Evolutionary conservation across 2,113 vertebrate genomes (phyloP).

Genomic region (Nannobrachium achirus): DNA sequence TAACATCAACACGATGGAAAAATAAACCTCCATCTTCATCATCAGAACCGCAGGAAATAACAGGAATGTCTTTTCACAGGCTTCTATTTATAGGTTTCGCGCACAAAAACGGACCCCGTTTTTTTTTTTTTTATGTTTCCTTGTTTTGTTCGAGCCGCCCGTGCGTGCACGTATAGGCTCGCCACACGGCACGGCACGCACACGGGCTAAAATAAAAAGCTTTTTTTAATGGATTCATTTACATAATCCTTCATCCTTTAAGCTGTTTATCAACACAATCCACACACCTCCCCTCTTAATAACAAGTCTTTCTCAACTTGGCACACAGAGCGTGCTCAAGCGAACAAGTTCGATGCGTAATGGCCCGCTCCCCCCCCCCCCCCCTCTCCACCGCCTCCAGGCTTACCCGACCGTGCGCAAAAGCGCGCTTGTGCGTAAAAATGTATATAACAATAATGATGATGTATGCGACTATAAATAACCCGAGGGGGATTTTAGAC

Average conservation of each 20-base stretch:
- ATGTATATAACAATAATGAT: slow-evolving; percentile 4
- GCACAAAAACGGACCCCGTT: slow-evolving; percentile 9
- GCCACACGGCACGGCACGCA: not conserved
- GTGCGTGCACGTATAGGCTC: not conserved
- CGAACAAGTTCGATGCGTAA: not conserved
- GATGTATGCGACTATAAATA: too few species aligned
- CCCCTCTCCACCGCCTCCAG: not conserved
- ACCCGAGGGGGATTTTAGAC: too few species aligned
- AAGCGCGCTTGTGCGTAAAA: slow-evolving; percentile 54
- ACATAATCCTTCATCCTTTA: slow-evolving; percentile 68
- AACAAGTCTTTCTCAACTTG: not conserved
- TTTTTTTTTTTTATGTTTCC: slow-evolving; percentile 24
- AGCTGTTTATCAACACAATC: slow-evolving; percentile 55
- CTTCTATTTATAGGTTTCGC: slow-evolving; percentile 20
- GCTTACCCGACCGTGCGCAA: slow-evolving; percentile 44
- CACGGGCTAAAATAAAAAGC: slow-evolving; percentile 3
- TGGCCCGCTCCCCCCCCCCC: not conserved
- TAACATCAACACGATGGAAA: not conserved
- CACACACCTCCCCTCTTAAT: not conserved
- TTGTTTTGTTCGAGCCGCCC: slow-evolving; percentile 29
- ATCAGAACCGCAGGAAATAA: not conserved
- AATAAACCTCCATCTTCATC: not conserved
- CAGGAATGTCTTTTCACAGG: slow-evolving; percentile 29
- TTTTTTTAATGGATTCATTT: slow-evolving; percentile 57
- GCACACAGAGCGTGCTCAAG: not conserved